Evolutionary conservation across 2,113 vertebrate genomes (phyloP).

Genomic region (Dasyurus viverrinus): DNA sequence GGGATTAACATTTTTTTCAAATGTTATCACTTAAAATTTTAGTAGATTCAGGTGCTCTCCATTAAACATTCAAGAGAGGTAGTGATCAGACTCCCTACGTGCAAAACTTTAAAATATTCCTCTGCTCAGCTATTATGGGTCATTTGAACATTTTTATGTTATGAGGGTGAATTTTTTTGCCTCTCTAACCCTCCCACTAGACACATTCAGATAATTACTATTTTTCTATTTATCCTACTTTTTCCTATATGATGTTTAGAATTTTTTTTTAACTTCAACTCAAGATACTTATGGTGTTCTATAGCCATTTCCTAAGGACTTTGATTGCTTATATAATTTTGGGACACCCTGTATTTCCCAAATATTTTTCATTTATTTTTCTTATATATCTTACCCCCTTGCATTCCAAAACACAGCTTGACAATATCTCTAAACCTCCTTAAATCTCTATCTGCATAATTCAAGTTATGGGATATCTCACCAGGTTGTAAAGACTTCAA

Average conservation of each 20-base stretch:
- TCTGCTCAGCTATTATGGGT: neutral
- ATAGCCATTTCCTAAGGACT: neutral
- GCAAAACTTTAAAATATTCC: neutral
- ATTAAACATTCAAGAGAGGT: neutral
- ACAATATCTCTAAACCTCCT: neutral
- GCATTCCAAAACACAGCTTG: neutral
- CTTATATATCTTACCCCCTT: neutral
- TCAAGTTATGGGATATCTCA: neutral
- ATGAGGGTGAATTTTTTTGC: neutral
- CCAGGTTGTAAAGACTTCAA: neutral
- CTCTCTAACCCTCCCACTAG: neutral
- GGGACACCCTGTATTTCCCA: neutral
- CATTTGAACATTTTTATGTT: neutral
- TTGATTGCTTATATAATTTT: neutral
- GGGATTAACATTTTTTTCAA: neutral
- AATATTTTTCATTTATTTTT: neutral
- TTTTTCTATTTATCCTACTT: neutral
- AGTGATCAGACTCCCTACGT: neutral
- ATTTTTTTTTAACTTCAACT: neutral
- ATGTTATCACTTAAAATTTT: neutral
- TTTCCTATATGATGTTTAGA: neutral
- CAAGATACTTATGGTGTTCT: neutral
- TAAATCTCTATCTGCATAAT: neutral
- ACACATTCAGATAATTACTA: neutral
- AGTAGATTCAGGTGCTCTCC: neutral